Evolutionary conservation across 2,888 invertebrate genomes (phyloP).

Genomic region (Malachius bipustulatus): DNA sequence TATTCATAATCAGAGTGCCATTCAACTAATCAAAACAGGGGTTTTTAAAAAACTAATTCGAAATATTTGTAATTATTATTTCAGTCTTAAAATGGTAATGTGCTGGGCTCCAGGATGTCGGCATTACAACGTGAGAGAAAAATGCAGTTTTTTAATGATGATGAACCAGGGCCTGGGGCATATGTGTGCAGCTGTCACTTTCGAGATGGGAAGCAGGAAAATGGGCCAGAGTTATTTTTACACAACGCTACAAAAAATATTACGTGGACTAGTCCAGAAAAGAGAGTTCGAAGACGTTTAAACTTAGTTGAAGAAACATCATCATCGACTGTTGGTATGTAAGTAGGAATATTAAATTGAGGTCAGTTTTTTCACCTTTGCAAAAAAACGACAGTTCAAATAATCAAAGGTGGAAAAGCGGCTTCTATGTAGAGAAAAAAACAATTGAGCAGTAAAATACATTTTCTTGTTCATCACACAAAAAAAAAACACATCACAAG

Average conservation of each 20-base stretch:
- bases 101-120: slow-evolving; percentile 9
- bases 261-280: slow-evolving; percentile 5
- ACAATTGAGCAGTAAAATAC: no score
- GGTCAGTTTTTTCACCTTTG: no score
- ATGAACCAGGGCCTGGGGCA: slow-evolving; percentile 8
- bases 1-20: no score
- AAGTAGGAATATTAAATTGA: not conserved
- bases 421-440: no score
- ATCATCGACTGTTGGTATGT: not conserved
- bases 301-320: not conserved
- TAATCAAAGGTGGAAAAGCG: no score
- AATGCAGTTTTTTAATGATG: slow-evolving; percentile 7
- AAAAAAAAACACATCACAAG: no score
- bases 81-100: slow-evolving; percentile 9
- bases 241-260: not conserved
- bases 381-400: no score
- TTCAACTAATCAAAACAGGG: no score
- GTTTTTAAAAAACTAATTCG: no score
- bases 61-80: slow-evolving; percentile 4
- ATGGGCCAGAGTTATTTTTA: slow-evolving; percentile 9
- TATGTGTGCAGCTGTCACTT: slow-evolving; percentile 9
- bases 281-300: not conserved
- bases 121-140: slow-evolving; percentile 8
- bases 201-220: slow-evolving; percentile 10
- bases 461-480: no score